These are phyloP conservation scores for Balanococcus diminutus DNA, from an alignment of 2,888 invertebrate genomes.

Conservation along the genomic window DNA sequence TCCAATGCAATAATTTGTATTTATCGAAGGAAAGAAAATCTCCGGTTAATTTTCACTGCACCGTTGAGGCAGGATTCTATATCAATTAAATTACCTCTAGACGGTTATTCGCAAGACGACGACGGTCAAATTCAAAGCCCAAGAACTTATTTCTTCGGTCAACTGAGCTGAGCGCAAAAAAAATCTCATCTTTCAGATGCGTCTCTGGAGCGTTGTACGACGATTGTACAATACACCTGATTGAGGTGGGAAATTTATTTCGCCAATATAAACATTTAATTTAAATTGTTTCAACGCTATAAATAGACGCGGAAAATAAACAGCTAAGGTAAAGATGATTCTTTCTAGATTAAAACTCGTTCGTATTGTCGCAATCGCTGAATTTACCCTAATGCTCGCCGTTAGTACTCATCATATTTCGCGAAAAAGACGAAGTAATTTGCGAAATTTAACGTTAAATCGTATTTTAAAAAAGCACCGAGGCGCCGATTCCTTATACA, in stretches of 20 bases:
- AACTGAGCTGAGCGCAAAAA: background rate
- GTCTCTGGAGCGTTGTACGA: background rate
- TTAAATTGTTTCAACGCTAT: constrained; percentile 32
- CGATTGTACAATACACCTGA: constrained; percentile 14
- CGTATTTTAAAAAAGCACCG: background rate
- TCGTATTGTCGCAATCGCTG: background rate
- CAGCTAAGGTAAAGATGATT: constrained; percentile 29
- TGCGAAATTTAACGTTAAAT: constrained; percentile 24
- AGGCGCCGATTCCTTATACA: constrained; percentile 7
- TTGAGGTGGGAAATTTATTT: constrained; percentile 29
- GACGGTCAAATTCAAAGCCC: background rate
- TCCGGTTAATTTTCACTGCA: background rate
- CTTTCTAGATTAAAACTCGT: constrained; percentile 34
- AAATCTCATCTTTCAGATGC: constrained; percentile 18
- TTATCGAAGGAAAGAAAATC: background rate
- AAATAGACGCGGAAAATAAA: constrained; percentile 23
- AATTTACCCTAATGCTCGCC: constrained; percentile 10
- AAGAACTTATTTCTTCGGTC: background rate
- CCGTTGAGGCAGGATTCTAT: background rate
- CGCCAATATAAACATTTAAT: constrained; percentile 39
- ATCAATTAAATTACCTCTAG: background rate
- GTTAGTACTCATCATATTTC: background rate
- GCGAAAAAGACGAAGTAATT: background rate
- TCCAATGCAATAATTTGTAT: background rate
- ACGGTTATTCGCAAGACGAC: background rate